phyloP scores from a whole-genome alignment of 2,113 vertebrate species.

The Sisor rabdophorus region DNA sequence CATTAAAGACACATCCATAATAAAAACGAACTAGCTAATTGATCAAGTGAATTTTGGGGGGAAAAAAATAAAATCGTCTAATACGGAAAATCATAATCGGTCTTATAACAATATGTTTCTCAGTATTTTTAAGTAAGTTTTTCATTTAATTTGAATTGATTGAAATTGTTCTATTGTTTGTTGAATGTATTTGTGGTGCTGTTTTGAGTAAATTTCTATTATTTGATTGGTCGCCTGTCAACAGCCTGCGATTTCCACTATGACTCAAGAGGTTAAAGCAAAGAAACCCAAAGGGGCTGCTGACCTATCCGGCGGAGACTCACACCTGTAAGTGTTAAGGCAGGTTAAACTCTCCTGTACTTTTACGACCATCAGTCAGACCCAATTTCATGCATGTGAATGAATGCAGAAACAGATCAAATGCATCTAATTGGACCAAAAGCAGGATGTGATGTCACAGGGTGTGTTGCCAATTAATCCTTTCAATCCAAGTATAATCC shows the following conservation, averaged over 20 bases:
- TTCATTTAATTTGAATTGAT: no score
- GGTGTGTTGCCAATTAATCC: no score
- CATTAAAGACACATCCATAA: not conserved
- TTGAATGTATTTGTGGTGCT: not conserved
- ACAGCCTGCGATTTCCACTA: slow-evolving; percentile 16
- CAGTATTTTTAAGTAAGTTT: no score
- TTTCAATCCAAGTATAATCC: no score
- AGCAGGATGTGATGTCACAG: no score
- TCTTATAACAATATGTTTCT: no score
- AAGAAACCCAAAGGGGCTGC: slow-evolving; percentile 61
- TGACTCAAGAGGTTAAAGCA: slow-evolving; percentile 56
- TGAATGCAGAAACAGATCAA: no score
- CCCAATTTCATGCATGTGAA: no score
- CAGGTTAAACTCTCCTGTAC: not conserved
- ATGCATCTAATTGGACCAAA: no score
- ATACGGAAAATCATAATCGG: no score
- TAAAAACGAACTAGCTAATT: not conserved
- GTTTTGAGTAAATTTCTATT: not conserved
- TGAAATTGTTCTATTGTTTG: no score
- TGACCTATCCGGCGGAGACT: slow-evolving; percentile 53
- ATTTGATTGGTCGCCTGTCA: not conserved
- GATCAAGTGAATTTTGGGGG: not conserved
- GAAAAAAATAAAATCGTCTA: no score
- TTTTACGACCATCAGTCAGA: not conserved
- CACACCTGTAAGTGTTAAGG: slow-evolving; percentile 30